Evolutionary conservation across 2,888 invertebrate species (phyloP), one percentile per base, ranked within the genome.

Genomic region (Andrena flavipes): DNA sequence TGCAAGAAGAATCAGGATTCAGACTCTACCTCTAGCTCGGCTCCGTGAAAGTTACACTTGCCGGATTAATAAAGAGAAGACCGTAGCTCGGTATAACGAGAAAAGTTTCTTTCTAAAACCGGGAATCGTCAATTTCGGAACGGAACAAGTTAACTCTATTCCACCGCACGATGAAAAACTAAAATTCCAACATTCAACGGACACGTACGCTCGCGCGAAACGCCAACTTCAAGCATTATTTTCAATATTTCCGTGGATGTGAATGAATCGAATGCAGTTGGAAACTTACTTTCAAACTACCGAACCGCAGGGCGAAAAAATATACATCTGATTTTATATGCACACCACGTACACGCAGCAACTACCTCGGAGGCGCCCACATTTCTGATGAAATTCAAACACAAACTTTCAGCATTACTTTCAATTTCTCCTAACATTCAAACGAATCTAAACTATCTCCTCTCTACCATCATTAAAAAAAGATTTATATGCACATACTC

Each of bases 51-150:
- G 64, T 79, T 70, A 76, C 62, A 80, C 71, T 20, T 65, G 10
- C 48, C 62, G 65, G 80, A 71, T 80, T 71, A 77, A 77, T 77
- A 71, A 71, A 54, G 65, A 67, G 71, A 77, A 71, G 71, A 65
- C 67, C 75, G 74, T 48, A 49, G 56, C 35, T 51, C 16, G 26
- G 71, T 56, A 71, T 71, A 80, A 80, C 56, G 71, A 77, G 77
- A 71, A 80, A 80, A 77, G 64, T 80, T 80, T 71, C 65, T 42
- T 74, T 54, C 54, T n/a, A 42, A 62, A 71, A 71, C 48, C 71
- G 1, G 67, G 56, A 80, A 78, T 80, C 78, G 69, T 67, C 71
- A 67, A 68, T 80, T 80, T 79, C 42, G 30, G 54, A 79, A 51
- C 29, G 59, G 42, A 60, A 16, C 71, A 23, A 68, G 56, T 56